Evolutionary conservation across 2,113 vertebrate species (phyloP).

Genomic region (Nycticryphes semicollaris): DNA sequence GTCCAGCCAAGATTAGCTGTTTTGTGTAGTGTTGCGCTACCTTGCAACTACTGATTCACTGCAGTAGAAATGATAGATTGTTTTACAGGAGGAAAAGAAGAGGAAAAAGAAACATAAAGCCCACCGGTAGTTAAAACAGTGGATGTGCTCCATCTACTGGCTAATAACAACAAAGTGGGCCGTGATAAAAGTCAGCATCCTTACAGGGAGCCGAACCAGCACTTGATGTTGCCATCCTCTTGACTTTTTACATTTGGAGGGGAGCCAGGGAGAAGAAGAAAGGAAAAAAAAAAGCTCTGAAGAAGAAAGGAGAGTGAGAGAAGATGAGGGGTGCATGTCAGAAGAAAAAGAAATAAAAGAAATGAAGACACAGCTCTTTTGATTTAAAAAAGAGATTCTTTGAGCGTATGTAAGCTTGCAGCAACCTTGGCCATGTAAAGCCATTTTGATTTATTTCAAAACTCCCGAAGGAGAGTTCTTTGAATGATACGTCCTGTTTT

Average conservation of each 20-base stretch:
- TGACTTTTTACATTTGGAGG: neutral
- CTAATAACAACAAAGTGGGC: neutral
- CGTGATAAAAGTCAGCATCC: no score
- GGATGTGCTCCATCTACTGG: conserved; percentile 73
- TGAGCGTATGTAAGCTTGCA: neutral
- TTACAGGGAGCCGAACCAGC: neutral
- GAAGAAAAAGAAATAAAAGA: neutral
- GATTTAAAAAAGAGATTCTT: neutral
- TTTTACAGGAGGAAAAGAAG: neutral
- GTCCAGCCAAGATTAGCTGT: conserved; percentile 48
- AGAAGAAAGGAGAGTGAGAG: neutral
- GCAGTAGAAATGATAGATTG: conserved; percentile 56
- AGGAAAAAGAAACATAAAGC: neutral
- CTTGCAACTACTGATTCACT: conserved; percentile 60
- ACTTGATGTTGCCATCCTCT: neutral
- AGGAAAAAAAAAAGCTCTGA: neutral
- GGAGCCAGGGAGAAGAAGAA: neutral
- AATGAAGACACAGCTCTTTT: neutral
- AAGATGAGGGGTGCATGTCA: neutral
- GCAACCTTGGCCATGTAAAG: neutral
- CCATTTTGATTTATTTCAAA: neutral
- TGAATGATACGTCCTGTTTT: neutral
- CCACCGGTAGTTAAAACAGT: neutral
- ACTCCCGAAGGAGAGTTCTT: neutral
- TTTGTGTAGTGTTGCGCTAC: conserved; percentile 1